Base-by-base conservation (phyloP, 2,113 vertebrate species). In the Apteryx mantelli region DNA sequence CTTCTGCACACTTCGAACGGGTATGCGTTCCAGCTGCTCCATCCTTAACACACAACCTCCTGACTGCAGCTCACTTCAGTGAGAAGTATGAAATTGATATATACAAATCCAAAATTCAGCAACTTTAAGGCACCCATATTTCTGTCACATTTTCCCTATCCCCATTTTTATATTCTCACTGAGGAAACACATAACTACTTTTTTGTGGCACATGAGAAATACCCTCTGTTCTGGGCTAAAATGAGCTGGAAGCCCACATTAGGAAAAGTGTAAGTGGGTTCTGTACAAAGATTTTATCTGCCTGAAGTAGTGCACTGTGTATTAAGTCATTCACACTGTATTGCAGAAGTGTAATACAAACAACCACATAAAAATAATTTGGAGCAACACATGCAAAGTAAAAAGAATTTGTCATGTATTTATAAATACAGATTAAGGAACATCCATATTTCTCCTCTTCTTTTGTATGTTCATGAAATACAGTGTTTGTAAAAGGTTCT, bases 91-190 rank as follows among this genome's bases (percentile, higher is more conserved):
- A 48, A 95, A 79, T 0, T 52, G 25, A 28, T 86, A 92, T 55
- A 76, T 34, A 63, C 52, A 55, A 82, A 93, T 26, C 60, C 60
- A 70, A 73, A 58, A 34, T 22, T 63, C 90, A 91, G 14, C 42
- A 77, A 70, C 6, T 16, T 73, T n/a, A 53, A 38, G 2, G 8
- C 6, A 53, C 19, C 11, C 1, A 0, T 21, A 71, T 71, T 88
- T 61, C 48, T 64, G 9, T 25, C 50, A 77, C 28, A n/a, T 78
- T 38, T 32, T 36, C 42, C 56, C 21, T 55, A 38, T 11, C 36
- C 17, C 4, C 9, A 16, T 58, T 92, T 58, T n/a, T 53, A 42
- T 21, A 78, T 28, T 40, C 38, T 38, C 38, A 38, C 19, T 12
- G 32, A 87, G 13, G 25, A 78, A 82, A 22, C 56, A 36, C 18